Conservation (phyloP, 2,888 invertebrate species). For the Andrena praecox region DNA sequence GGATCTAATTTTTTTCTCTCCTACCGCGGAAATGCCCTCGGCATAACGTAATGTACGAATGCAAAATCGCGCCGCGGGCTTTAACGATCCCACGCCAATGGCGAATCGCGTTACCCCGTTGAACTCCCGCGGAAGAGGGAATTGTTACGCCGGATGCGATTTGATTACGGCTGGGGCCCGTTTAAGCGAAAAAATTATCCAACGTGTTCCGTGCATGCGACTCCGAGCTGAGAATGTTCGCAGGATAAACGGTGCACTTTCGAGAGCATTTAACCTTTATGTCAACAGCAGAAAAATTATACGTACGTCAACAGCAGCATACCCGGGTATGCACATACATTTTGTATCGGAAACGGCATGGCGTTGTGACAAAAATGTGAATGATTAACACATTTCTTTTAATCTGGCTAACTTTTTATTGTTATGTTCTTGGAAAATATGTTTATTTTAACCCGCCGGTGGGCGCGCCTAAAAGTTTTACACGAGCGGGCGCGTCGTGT, state of each 20-base stretch:
- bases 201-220: not conserved
- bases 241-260: not conserved
- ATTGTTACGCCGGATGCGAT: constrained; percentile 52
- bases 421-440: no score
- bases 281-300: no score
- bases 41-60: constrained; percentile 64
- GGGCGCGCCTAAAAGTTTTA: no score
- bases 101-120: constrained; percentile 67
- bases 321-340: no score
- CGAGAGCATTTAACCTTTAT: no score
- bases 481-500: no score
- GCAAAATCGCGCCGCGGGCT: constrained; percentile 69
- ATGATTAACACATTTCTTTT: no score
- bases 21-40: constrained; percentile 46
- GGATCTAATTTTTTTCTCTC: constrained; percentile 64
- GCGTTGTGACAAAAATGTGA: no score
- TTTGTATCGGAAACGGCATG: no score
- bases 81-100: constrained; percentile 65
- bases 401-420: no score
- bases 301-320: no score
- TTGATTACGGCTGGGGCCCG: constrained; percentile 39
- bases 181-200: constrained; percentile 37
- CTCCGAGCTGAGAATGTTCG: not conserved
- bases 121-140: constrained; percentile 23
- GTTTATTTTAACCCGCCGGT: no score